phyloP scores from a whole-genome alignment of 2,888 invertebrate species.

The Tetragnatha montana region DNA sequence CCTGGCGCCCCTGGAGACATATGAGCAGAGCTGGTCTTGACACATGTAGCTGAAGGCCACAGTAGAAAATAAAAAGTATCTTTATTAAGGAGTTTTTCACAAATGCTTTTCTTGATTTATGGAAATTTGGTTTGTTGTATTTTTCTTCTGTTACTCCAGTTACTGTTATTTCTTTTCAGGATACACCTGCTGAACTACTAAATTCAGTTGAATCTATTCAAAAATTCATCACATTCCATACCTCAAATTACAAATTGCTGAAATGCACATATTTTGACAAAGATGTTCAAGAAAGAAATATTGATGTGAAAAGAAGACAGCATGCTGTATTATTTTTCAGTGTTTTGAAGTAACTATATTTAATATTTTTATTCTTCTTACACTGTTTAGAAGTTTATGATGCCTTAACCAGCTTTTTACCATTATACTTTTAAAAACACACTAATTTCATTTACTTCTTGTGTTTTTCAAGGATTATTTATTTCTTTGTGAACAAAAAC shows the following conservation, averaged over 20 bases:
- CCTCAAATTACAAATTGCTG: neutral
- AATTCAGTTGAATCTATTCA: neutral
- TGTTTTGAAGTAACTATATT: constrained; percentile 8
- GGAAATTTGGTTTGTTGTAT: neutral
- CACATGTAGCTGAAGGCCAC: too few species aligned
- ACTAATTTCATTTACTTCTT: too few species aligned
- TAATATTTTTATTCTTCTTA: neutral
- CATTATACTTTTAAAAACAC: too few species aligned
- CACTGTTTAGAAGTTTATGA: neutral
- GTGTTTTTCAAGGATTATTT: too few species aligned
- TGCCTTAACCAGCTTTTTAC: too few species aligned
- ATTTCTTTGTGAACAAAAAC: too few species aligned
- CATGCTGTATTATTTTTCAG: constrained; percentile 12
- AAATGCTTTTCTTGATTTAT: neutral
- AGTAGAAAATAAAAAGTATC: too few species aligned
- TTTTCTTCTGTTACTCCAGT: neutral
- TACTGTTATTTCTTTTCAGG: neutral
- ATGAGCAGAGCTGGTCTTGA: too few species aligned
- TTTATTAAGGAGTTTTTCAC: too few species aligned
- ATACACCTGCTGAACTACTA: neutral
- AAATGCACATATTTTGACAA: too few species aligned
- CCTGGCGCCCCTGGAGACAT: too few species aligned
- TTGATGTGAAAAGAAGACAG: neutral
- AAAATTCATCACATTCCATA: neutral
- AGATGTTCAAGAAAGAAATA: neutral